Evolutionary conservation across 2,113 vertebrate species (phyloP).

Genomic region (Panthera uncia): DNA sequence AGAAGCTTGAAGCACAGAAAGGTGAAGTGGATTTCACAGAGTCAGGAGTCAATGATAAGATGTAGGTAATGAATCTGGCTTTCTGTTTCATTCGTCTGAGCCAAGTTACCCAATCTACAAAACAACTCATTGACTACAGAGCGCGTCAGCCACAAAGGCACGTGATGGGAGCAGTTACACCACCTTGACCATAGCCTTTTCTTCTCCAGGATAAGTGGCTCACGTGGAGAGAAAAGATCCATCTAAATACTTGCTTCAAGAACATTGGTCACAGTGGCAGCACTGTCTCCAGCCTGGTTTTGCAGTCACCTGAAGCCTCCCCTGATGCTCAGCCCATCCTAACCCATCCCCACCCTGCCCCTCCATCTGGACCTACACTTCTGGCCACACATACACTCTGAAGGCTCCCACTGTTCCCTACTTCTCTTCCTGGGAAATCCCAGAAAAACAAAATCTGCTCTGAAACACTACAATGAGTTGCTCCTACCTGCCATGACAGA

Average conservation of each 20-base stretch:
- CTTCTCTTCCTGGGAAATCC: neutral
- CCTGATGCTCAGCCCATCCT: neutral
- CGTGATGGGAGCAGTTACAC: neutral
- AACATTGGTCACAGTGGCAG: neutral
- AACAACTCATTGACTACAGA: neutral
- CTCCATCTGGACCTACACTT: neutral
- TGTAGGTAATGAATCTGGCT: neutral
- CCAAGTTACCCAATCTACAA: neutral
- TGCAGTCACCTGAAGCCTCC: neutral
- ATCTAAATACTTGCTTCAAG: constrained; percentile 70
- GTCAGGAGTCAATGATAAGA: neutral
- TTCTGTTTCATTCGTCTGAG: neutral
- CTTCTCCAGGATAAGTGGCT: constrained; percentile 64
- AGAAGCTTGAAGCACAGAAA: neutral
- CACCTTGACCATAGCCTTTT: neutral
- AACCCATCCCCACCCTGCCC: neutral
- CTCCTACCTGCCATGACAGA: constrained; percentile 61
- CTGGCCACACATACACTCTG: neutral
- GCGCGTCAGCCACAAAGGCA: neutral
- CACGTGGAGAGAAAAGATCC: constrained; percentile 67
- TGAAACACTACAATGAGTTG: constrained; percentile 68
- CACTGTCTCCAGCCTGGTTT: neutral
- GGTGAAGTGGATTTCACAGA: neutral
- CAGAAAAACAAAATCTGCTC: constrained; percentile 64
- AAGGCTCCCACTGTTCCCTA: neutral